A percentile compares a stretch with the other conserved stretches of the same genome.
Conservation (phyloP, 1,140 invertebrate genomes). For the Drosophila takahashii region DNA sequence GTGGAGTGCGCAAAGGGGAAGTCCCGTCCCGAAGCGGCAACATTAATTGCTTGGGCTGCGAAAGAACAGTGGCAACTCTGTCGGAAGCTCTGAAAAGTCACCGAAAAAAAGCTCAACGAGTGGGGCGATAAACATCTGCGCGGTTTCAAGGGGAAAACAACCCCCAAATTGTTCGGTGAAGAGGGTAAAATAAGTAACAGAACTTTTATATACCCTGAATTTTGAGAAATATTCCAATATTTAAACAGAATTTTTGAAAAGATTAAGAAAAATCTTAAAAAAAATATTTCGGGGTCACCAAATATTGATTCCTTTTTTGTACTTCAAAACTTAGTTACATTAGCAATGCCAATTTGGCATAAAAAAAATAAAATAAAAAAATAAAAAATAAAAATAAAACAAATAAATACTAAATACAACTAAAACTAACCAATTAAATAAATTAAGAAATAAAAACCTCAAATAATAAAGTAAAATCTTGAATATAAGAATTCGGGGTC, state of each 20-base stretch:
- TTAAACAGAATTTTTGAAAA: not conserved
- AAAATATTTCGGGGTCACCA: not conserved
- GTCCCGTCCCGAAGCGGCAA: constrained; percentile 14
- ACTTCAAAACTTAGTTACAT: too few species aligned
- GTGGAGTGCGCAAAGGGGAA: not conserved
- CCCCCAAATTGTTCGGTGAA: constrained; percentile 17
- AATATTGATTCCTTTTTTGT: not conserved
- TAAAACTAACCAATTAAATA: not conserved
- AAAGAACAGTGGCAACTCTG: constrained; percentile 61
- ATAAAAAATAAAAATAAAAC: too few species aligned
- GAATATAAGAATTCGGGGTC: too few species aligned
- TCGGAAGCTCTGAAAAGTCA: constrained; percentile 40
- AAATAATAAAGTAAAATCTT: too few species aligned
- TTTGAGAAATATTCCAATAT: not conserved
- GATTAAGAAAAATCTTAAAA: not conserved
- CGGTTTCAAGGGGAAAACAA: constrained; percentile 43
- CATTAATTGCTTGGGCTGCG: constrained; percentile 59
- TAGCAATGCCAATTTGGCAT: too few species aligned
- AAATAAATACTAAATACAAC: not conserved
- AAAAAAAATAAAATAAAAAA: too few species aligned
- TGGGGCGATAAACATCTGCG: constrained; percentile 55
- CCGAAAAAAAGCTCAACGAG: constrained; percentile 19
- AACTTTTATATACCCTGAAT: constrained; percentile 14
- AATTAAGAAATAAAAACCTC: not conserved
- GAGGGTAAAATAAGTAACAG: too few species aligned